Evolutionary conservation across 2,113 vertebrate species (phyloP).

Genomic region (Stegastes partitus): DNA sequence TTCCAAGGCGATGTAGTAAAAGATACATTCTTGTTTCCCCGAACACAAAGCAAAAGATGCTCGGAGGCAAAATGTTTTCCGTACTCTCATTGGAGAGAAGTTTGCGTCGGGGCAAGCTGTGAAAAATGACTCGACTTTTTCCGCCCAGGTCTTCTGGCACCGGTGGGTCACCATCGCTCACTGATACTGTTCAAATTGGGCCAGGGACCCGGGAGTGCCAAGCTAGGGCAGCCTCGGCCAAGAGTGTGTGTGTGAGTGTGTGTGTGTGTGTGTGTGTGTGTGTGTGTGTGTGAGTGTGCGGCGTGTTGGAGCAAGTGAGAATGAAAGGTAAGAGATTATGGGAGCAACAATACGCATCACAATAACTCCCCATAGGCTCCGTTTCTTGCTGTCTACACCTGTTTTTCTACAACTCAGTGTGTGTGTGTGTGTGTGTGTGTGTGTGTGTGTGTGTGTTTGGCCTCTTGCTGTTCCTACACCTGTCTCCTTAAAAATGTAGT

Average conservation of each 20-base stretch:
- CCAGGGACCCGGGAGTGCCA: conserved; percentile 47
- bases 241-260: conserved; percentile 23
- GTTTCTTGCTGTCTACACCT: conserved; percentile 39
- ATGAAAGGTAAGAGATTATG: conserved; percentile 49
- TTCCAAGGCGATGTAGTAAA: background rate
- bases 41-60: conserved; percentile 42
- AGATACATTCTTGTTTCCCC: conserved; percentile 9
- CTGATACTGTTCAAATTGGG: conserved; percentile 69
- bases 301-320: conserved; percentile 14
- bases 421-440: conserved; percentile 4
- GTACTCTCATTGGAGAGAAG: conserved; percentile 49
- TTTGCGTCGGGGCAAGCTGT: conserved; percentile 24
- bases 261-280: conserved; percentile 14
- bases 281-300: conserved; percentile 8
- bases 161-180: conserved; percentile 61
- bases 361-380: conserved; percentile 37
- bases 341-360: conserved; percentile 42
- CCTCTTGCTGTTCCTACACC: conserved; percentile 51
- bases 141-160: conserved; percentile 53
- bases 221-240: conserved; percentile 53
- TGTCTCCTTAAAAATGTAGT: conserved; percentile 41
- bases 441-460: conserved; percentile 14
- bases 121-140: conserved; percentile 55
- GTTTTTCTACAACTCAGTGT: conserved; percentile 25
- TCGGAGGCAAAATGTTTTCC: conserved; percentile 35